A percentile compares a stretch with the other conserved stretches of the same genome.
Conservation (phyloP, 2,113 vertebrate species). For the Ptyas mucosa region DNA sequence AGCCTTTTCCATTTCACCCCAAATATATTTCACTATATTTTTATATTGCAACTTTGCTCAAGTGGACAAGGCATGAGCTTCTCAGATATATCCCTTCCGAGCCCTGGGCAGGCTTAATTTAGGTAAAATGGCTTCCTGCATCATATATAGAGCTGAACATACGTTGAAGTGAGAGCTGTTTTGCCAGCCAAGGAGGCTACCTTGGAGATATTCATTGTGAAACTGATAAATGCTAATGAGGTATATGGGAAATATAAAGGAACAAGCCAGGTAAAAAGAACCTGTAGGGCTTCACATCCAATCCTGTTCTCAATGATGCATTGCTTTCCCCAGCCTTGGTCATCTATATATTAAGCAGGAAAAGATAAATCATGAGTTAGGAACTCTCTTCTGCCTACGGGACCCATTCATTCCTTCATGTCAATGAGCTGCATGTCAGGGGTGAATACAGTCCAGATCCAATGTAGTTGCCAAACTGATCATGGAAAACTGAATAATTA, state of each 20-base stretch:
- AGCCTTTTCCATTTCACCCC: background rate
- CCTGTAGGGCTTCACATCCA: background rate
- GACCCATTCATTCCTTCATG: background rate
- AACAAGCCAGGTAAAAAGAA: background rate
- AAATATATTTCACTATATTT: background rate
- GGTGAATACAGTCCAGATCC: background rate
- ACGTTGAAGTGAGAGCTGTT: background rate
- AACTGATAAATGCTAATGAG: background rate
- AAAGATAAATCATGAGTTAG: background rate
- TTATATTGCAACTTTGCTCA: background rate
- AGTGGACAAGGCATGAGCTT: background rate
- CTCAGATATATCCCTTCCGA: background rate
- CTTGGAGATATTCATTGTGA: background rate
- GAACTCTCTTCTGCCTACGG: background rate
- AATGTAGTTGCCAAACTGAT: background rate
- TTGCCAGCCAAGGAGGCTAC: background rate
- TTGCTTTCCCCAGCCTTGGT: background rate
- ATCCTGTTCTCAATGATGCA: background rate
- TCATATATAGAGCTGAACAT: background rate
- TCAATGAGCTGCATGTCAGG: background rate
- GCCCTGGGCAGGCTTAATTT: background rate
- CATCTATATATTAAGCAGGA: background rate
- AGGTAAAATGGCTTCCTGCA: background rate
- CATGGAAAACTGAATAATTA: background rate
- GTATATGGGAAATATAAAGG: background rate